A percentile compares a stretch with the other conserved stretches of the same genome.
Conservation (phyloP, 2,113 vertebrate genomes). For the Xyliphius kryptos region DNA sequence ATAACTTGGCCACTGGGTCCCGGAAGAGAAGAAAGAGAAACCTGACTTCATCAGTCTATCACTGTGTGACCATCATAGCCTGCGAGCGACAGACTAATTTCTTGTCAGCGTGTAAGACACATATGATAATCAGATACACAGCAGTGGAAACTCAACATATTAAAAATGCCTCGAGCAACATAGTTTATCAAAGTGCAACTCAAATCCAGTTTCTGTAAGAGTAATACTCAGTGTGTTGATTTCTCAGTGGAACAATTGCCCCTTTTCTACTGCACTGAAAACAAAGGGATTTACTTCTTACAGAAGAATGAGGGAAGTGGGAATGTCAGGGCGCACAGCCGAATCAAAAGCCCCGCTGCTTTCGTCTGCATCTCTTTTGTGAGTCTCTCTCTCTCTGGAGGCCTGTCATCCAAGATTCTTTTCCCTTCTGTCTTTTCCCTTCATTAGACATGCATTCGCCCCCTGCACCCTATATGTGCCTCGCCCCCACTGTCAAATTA, state of each 20-base stretch:
- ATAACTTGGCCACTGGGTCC: too few relatives aligned
- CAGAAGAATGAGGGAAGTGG: conserved; percentile 30
- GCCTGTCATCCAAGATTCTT: conserved; percentile 45
- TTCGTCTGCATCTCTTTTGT: conserved; percentile 30
- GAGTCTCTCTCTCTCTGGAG: conserved; percentile 34
- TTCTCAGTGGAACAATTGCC: conserved; percentile 28
- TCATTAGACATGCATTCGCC: conserved; percentile 45
- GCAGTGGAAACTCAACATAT: background rate
- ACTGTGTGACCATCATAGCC: background rate
- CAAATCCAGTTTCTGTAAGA: background rate
- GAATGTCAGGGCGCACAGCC: conserved; percentile 27
- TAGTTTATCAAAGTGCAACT: background rate
- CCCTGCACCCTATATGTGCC: conserved; percentile 32
- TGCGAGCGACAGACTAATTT: background rate
- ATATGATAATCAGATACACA: conserved; percentile 1
- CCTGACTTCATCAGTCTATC: background rate
- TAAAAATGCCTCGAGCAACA: background rate
- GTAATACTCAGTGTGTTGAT: too few relatives aligned
- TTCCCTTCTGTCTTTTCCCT: conserved; percentile 42
- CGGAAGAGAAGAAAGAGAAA: background rate
- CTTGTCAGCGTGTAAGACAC: background rate
- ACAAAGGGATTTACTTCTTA: conserved; percentile 35
- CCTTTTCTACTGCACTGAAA: conserved; percentile 23
- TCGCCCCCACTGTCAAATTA: conserved; percentile 40
- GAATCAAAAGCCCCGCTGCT: conserved; percentile 41